phyloP scores from a whole-genome alignment of 2,888 invertebrate genomes.

The Chaetoderma sp. region DNA sequence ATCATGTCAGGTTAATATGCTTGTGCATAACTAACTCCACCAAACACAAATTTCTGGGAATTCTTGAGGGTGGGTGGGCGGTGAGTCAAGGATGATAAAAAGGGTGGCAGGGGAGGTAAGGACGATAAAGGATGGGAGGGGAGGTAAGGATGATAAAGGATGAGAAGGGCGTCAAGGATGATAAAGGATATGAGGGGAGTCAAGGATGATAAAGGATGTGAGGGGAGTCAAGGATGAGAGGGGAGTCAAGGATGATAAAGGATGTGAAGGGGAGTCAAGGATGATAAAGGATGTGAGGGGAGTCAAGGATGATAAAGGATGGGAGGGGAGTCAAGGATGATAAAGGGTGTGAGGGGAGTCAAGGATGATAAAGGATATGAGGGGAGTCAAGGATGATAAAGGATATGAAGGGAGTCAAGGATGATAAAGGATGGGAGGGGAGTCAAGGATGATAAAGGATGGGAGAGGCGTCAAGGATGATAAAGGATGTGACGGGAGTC shows the following conservation, averaged over 20 bases:
- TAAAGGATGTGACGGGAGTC: too few species aligned
- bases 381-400: too few species aligned
- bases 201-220: too few species aligned
- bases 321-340: slow-evolving; percentile 29
- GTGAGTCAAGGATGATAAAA: neutral
- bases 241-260: too few species aligned
- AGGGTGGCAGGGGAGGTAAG: slow-evolving; percentile 29
- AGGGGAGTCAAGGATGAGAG: too few species aligned
- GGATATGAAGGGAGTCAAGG: too few species aligned
- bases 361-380: slow-evolving; percentile 17
- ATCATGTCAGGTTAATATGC: too few species aligned
- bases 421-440: too few species aligned
- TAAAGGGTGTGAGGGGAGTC: slow-evolving; percentile 34
- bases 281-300: slow-evolving; percentile 19
- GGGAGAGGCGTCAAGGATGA: neutral
- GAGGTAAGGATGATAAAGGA: slow-evolving; percentile 35
- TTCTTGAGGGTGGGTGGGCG: neutral
- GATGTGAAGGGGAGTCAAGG: neutral
- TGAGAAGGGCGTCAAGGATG: slow-evolving; percentile 33
- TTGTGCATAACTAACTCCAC: too few species aligned
- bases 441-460: neutral
- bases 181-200: too few species aligned
- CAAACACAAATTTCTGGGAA: too few species aligned
- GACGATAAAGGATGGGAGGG: slow-evolving; percentile 21
- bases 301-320: slow-evolving; percentile 30